Base-by-base conservation (phyloP, 2,888 invertebrate species). In the Drosophila subsilvestris region DNA sequence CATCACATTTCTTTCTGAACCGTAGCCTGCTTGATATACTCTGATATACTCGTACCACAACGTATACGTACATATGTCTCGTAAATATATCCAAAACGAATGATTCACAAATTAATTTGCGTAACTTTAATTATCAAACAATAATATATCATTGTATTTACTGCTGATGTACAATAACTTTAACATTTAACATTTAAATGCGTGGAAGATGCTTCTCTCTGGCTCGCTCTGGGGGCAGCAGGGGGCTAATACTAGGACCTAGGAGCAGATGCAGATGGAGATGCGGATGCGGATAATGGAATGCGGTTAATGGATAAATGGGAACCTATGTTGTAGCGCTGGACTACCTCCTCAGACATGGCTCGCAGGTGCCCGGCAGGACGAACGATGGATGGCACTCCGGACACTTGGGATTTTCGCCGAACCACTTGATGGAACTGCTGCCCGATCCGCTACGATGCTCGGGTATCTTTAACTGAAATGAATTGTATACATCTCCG, bases 331-430 rank as follows among this genome's bases (percentile, higher is more conserved):
- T 14, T 37, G 37, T 14, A 37, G 37, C 43, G 47, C 12, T 53
- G 63, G 51, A 78, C 83, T 90, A 91, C 79, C 93, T 92, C 25
- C 94, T 93, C 51, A 95, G 93, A 78, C 95, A 95, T 3, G 95
- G 95, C 80, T 94, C 93, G 80, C 95, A 95, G 14, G 93, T 93
- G n/a, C 94, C 94, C 0, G 94, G 94, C 54, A 92, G 91, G 17
- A 95, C 90, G 84, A 94, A 95, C 1, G 94, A 94, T 0, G 95
- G 95, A 88, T 95, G 94, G 82, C 95, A 95, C 75, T 95, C 94
- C 0, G 94, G 94, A 66, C 95, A 95, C 50, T 93, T 92, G 1
- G 94, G 93, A 85, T 94, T 94, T 86, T 94, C 94, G 9, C 94
- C 94, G 76, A 93, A 94, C 90, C 92, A 92, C 74, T 86, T 89